phyloP scores from a whole-genome alignment of 2,113 vertebrate species.

The Chloropsis cyanopogon region DNA sequence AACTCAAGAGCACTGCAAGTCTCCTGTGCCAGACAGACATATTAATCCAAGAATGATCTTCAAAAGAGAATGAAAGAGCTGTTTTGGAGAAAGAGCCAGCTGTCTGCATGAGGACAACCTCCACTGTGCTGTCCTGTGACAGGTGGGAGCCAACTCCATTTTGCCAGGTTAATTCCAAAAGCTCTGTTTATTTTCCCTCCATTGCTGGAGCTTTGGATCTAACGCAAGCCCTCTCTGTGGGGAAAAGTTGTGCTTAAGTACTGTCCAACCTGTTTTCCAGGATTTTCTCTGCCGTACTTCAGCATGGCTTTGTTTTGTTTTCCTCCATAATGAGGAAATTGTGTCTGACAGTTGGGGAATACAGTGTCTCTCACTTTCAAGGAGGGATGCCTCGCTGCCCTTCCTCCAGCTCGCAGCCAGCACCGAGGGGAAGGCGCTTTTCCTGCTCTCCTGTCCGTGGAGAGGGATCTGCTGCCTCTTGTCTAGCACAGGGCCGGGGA shows the following conservation, averaged over 20 bases:
- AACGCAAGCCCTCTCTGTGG: neutral
- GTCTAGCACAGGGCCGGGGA: neutral
- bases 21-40: fast-evolving
- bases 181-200: neutral
- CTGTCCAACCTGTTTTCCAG: neutral
- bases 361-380: neutral
- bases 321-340: neutral
- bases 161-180: slow-evolving; percentile 13
- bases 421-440: neutral
- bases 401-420: neutral
- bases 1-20: neutral
- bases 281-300: neutral
- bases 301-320: neutral
- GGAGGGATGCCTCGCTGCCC: neutral
- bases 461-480: neutral
- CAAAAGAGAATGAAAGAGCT: neutral
- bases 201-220: neutral
- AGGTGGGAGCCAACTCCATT: neutral
- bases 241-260: neutral
- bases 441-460: fast-evolving
- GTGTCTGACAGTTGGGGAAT: neutral
- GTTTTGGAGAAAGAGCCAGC: fast-evolving
- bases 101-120: neutral
- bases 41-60: neutral
- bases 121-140: neutral